Evolutionary conservation across 1,140 invertebrate genomes (phyloP).

Genomic region (Heliconius congener): DNA sequence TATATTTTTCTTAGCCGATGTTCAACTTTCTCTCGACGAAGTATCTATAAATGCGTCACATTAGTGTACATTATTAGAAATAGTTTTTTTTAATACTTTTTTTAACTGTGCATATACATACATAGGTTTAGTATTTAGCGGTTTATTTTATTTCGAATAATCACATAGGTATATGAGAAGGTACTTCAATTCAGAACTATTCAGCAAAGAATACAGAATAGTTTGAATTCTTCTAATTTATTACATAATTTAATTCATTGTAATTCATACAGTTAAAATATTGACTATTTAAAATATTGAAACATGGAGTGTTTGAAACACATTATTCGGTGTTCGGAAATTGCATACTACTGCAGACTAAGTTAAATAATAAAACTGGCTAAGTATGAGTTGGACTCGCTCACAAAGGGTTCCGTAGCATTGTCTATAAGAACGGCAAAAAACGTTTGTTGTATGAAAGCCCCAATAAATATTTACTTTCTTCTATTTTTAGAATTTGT

Average conservation of each 20-base stretch:
- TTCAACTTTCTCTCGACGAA: constrained; percentile 42
- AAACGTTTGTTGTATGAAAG: too few relatives aligned
- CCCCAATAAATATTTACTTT: too few relatives aligned
- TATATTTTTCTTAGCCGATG: constrained; percentile 45
- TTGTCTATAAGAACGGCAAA: too few relatives aligned
- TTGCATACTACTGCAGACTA: neutral
- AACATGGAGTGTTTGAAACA: constrained; percentile 53
- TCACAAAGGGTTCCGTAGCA: too few relatives aligned
- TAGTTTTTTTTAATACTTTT: too few relatives aligned
- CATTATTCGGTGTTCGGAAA: constrained; percentile 47
- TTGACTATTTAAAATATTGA: constrained; percentile 40
- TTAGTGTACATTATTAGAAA: constrained; percentile 11
- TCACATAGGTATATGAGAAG: too few relatives aligned
- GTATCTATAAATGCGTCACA: constrained; percentile 31
- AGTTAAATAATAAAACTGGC: neutral
- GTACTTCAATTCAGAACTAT: too few relatives aligned
- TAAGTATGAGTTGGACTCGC: too few relatives aligned
- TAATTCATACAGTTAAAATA: neutral
- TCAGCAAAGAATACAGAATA: neutral
- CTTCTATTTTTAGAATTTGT: too few relatives aligned
- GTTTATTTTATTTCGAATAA: neutral
- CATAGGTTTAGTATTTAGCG: neutral
- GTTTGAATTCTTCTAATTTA: neutral
- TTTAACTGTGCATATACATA: neutral
- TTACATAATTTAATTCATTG: neutral